These are phyloP conservation scores for Empidonax traillii DNA, from an alignment of 2,113 vertebrate species.

Conservation along the genomic window DNA sequence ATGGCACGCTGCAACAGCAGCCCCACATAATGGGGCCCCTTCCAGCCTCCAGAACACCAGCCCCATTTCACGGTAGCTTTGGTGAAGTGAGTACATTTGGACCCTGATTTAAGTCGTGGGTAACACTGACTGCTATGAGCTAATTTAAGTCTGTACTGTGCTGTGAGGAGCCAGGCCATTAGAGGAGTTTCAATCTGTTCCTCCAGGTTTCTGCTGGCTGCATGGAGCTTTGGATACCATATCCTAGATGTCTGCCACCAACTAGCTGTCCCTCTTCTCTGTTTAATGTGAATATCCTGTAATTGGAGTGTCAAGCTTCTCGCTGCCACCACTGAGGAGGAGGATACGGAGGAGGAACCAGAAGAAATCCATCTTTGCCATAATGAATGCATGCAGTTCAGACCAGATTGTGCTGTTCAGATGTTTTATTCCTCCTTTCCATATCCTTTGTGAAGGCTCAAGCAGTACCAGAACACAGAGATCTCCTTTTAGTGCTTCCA, in stretches of 20 bases:
- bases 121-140: not conserved
- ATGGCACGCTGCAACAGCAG: rapidly evolving
- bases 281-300: constrained; percentile 14
- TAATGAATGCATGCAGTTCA: constrained; percentile 19
- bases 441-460: not conserved
- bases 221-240: not conserved
- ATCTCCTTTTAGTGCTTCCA: constrained; percentile 15
- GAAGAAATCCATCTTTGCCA: not conserved
- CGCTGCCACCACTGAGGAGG: constrained; percentile 12
- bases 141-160: not conserved
- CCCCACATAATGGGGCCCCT: not conserved
- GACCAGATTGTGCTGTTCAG: constrained; percentile 8
- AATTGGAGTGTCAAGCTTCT: constrained; percentile 26
- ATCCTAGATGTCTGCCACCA: not conserved
- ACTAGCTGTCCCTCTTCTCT: not conserved
- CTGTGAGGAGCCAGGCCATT: not conserved
- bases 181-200: not conserved
- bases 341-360: constrained; percentile 22
- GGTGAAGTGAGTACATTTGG: not conserved
- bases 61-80: not conserved
- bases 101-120: not conserved
- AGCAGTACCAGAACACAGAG: not conserved
- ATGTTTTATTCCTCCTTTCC: constrained; percentile 34
- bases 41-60: not conserved
- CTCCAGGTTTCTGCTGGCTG: not conserved